Percentiles rank a stretch among this genome's conserved stretches.
These are phyloP conservation scores for Lithobates pipiens DNA, from an alignment of 2,797 vertebrate species.

Conservation along the genomic window DNA sequence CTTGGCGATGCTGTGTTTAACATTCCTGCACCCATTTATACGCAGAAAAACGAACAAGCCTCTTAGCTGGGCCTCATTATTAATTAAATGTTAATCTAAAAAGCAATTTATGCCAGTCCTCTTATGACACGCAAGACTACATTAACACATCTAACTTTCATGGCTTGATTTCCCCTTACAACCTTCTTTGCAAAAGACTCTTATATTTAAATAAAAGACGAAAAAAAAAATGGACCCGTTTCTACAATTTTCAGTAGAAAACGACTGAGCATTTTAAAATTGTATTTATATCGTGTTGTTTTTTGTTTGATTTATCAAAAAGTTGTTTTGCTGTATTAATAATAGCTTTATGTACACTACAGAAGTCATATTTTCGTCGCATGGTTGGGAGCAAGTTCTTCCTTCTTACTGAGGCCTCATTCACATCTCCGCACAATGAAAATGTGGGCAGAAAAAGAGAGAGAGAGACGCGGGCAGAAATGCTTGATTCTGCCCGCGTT, in stretches of 20 bases:
- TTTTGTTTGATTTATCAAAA: no score
- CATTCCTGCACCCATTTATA: constrained; percentile 43
- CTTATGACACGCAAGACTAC: constrained; percentile 53
- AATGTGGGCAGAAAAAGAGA: no score
- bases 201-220: background rate
- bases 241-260: background rate
- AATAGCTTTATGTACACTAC: no score
- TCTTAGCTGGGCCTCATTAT: constrained; percentile 51
- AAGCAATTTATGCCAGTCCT: constrained; percentile 54
- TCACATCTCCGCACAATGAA: no score
- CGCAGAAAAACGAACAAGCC: constrained; percentile 47
- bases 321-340: no score
- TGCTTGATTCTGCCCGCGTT: no score
- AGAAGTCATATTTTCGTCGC: background rate
- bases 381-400: no score
- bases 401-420: no score
- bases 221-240: background rate
- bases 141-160: constrained; percentile 55
- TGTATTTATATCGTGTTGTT: no score
- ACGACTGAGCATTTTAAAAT: background rate
- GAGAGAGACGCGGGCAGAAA: no score
- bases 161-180: constrained; percentile 39
- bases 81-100: constrained; percentile 62
- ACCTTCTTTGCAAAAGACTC: constrained; percentile 16
- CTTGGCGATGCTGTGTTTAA: constrained; percentile 30